phyloP scores from a whole-genome alignment of 2,113 vertebrate genomes.

The Chaenocephalus aceratus region DNA sequence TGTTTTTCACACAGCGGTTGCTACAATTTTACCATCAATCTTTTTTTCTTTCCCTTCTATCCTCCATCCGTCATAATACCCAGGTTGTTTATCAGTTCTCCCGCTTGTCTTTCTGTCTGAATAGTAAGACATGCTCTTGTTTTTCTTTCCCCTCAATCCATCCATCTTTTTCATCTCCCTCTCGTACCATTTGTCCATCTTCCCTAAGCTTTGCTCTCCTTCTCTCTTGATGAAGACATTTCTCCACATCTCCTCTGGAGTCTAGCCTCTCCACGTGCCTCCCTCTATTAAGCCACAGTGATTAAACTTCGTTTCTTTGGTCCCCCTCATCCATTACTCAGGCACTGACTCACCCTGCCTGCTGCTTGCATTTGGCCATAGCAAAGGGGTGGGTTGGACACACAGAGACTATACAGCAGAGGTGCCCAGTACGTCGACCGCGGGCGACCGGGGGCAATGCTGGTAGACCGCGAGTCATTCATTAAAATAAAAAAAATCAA shows the following conservation, averaged over 20 bases:
- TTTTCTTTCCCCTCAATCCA: constrained; percentile 12
- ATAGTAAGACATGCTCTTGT: not conserved
- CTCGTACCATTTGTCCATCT: not conserved
- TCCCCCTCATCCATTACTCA: constrained; percentile 42
- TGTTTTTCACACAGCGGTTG: constrained; percentile 2
- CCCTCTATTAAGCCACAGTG: constrained; percentile 58
- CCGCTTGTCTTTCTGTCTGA: constrained; percentile 3
- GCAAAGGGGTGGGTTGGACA: constrained; percentile 11
- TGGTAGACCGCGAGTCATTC: too few relatives aligned
- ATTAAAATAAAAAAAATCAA: too few relatives aligned
- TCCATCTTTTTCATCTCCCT: not conserved
- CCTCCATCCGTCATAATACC: not conserved
- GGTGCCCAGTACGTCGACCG: too few relatives aligned
- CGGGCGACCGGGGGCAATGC: too few relatives aligned
- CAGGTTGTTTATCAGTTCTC: constrained; percentile 1
- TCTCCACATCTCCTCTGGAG: constrained; percentile 22
- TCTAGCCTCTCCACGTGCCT: constrained; percentile 11
- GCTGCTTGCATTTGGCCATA: constrained; percentile 12
- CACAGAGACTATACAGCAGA: constrained; percentile 25
- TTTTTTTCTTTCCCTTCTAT: not conserved
- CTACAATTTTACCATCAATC: not conserved
- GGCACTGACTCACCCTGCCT: constrained; percentile 42
- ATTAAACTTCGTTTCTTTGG: constrained; percentile 59
- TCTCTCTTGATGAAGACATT: constrained; percentile 22
- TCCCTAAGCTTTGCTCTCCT: constrained; percentile 13